Evolutionary conservation across 2,113 vertebrate species (phyloP), one percentile per base, ranked within the genome.

Genomic region (Propithecus coquereli): DNA sequence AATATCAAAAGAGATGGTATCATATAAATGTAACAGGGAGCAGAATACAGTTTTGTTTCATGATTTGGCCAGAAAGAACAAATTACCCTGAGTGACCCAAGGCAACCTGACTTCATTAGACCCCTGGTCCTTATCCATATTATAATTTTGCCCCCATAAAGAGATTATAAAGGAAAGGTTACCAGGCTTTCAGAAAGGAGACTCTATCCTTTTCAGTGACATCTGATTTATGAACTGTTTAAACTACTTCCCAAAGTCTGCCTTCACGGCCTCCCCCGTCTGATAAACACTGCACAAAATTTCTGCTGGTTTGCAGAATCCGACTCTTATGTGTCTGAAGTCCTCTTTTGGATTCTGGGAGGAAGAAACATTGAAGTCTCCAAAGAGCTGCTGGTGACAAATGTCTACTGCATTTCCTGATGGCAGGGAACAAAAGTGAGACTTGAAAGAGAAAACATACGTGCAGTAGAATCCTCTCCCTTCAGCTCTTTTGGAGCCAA

Each of bases 221-320:
- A 66, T 85, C 66, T 97, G 94, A 96, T 97, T 98, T 97, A 97
- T 97, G 96, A 95, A 96, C 94, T 98, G 96, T 81, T 97, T 96
- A 76, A 95, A 88, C 91, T 43, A 25, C 87, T 97, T 97, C 81
- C 90, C 96, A 92, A 96, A 93, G 83, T 87, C 96, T 97, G 87
- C 47, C 76, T 95, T 77, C 70, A 50, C 32, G 87, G 80, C 14
- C 86, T 95, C 89, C n/a, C 45, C 65, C 92, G 87, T 43, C 97
- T 94, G 93, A 97, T 96, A 97, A 97, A 97, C 93, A 92, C 30
- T 5, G 74, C 89, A 66, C 89, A 93, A 52, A 96, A 97, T 94
- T 95, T 85, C 74, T 95, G 74, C 93, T 73, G 65, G 32, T 95
- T 88, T 95, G 94, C 94, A 97, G 97, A 97, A 96, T 97, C 59